Evolutionary conservation across 2,888 invertebrate species (phyloP).

Genomic region (Smittia sp.): DNA sequence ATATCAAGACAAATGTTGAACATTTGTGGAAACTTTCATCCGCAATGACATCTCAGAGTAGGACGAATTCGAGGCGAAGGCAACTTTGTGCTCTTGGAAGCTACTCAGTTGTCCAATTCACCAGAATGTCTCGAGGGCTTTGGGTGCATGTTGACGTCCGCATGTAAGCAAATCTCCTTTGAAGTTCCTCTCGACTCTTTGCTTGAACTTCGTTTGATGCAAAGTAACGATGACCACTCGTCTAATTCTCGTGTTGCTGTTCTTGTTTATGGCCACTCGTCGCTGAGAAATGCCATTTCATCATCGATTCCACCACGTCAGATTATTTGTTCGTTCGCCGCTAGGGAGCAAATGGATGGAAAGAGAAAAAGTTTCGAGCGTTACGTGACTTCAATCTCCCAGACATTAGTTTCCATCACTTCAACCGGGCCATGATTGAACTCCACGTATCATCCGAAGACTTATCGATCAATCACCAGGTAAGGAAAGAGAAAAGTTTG

Average conservation of each 20-base stretch:
- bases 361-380: conserved; percentile 12
- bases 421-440: conserved; percentile 34
- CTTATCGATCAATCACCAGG: conserved; percentile 39
- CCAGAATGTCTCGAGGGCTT: no score
- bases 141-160: not conserved
- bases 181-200: not conserved
- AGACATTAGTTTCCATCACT: conserved; percentile 37
- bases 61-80: no score
- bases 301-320: conserved; percentile 33
- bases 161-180: not conserved
- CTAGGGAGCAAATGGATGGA: not conserved
- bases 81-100: no score
- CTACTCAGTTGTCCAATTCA: no score
- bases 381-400: conserved; percentile 38
- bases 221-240: not conserved
- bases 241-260: not conserved
- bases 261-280: not conserved
- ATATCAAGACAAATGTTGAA: not conserved
- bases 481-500: conserved; percentile 8
- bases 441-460: conserved; percentile 39
- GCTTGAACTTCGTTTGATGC: not conserved
- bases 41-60: not conserved
- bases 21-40: not conserved
- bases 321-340: conserved; percentile 29
- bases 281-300: conserved; percentile 33